Percentiles rank a stretch among this genome's conserved stretches.
Conservation (phyloP, 2,888 invertebrate species). For the Caenorhabditis sp. region DNA sequence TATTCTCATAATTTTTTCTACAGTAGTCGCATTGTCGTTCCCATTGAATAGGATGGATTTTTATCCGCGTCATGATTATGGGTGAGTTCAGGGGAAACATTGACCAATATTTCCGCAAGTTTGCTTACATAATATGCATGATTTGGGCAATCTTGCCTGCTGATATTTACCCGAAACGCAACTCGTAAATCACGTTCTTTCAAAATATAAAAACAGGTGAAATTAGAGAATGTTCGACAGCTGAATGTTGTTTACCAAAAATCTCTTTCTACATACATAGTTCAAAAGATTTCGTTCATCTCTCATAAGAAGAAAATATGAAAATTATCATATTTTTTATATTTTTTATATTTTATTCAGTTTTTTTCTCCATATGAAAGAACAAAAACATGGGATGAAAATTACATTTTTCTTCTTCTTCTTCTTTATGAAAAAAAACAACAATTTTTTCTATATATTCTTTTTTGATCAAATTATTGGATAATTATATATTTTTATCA, state of each 20-base stretch:
- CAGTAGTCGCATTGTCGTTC: slow-evolving; percentile 33
- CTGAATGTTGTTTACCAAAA: neutral
- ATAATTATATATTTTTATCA: neutral
- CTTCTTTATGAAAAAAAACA: neutral
- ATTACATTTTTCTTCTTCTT: neutral
- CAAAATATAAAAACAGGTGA: too few species aligned
- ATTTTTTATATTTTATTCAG: neutral
- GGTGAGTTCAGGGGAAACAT: slow-evolving; percentile 24
- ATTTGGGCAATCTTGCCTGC: too few species aligned
- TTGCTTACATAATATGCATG: too few species aligned
- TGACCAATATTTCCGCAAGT: too few species aligned
- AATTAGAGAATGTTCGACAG: too few species aligned
- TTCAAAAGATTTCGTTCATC: too few species aligned
- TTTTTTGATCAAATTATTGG: neutral
- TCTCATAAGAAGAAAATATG: too few species aligned
- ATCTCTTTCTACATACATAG: neutral
- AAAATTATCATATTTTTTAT: neutral
- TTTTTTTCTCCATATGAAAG: neutral
- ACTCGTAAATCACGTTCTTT: too few species aligned
- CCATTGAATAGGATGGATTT: slow-evolving; percentile 41
- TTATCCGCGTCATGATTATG: slow-evolving; percentile 42
- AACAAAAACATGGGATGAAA: neutral
- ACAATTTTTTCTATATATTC: neutral
- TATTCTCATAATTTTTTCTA: neutral
- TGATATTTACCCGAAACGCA: too few species aligned